Conservation (phyloP, 2,113 vertebrate species). For the Podiceps cristatus region DNA sequence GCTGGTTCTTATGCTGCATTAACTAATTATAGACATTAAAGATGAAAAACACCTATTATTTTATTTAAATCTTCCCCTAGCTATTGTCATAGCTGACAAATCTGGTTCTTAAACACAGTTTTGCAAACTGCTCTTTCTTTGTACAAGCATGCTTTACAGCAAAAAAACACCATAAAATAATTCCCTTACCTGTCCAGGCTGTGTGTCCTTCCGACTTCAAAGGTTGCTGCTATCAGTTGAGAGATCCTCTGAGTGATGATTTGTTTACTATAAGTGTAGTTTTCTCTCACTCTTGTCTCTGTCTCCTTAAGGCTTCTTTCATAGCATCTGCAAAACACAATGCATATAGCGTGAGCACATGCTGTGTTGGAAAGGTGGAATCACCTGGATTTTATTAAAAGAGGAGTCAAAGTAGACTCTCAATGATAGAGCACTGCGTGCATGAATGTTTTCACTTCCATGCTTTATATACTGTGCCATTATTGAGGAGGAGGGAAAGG, state of each 20-base stretch:
- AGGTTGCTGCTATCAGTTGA: slow-evolving; percentile 13
- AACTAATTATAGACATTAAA: slow-evolving; percentile 43
- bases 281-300: background rate
- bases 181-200: slow-evolving; percentile 20
- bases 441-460: background rate
- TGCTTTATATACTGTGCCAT: background rate
- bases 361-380: slow-evolving; percentile 13
- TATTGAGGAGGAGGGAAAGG: background rate
- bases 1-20: background rate
- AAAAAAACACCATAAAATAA: background rate
- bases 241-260: background rate
- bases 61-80: background rate
- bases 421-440: background rate
- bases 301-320: background rate
- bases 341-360: background rate
- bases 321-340: background rate
- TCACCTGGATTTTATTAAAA: slow-evolving; percentile 39
- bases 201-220: background rate
- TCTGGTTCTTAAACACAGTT: background rate
- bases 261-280: background rate
- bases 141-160: background rate
- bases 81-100: slow-evolving; percentile 13
- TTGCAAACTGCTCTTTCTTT: background rate
- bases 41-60: slow-evolving; percentile 13
- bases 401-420: background rate